A percentile compares a stretch with the other conserved stretches of the same genome.
These are phyloP conservation scores for Sebastes umbrosus DNA, from an alignment of 2,797 vertebrate species.

Conservation along the genomic window DNA sequence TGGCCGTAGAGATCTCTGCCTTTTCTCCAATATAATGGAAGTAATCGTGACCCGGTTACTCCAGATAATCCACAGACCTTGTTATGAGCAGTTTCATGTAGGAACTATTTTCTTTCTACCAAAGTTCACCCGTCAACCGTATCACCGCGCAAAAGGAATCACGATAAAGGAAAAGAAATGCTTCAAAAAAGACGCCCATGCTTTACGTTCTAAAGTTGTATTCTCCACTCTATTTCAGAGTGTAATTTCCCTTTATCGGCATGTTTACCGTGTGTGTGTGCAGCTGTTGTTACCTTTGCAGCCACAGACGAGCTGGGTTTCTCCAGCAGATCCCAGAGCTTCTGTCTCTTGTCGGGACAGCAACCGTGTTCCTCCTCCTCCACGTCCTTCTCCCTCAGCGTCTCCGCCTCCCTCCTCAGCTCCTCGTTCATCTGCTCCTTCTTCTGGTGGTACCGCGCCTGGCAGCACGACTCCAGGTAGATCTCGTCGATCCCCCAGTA, in stretches of 20 bases:
- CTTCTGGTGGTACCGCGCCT: slow-evolving; percentile 98
- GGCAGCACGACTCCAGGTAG: slow-evolving; percentile 98
- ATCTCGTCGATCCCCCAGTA: slow-evolving; percentile 99
- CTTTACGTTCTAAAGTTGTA: too few species aligned
- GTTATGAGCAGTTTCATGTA: too few species aligned
- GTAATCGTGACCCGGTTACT: too few species aligned
- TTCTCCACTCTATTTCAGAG: not conserved
- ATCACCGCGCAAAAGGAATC: too few species aligned
- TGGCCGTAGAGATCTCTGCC: too few species aligned
- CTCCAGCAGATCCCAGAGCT: slow-evolving; percentile 98
- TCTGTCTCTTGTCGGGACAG: slow-evolving; percentile 95
- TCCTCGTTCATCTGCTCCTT: slow-evolving; percentile 99
- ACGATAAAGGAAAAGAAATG: too few species aligned
- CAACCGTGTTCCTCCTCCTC: slow-evolving; percentile 91
- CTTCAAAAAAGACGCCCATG: too few species aligned
- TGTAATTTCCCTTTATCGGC: not conserved
- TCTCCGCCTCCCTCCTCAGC: slow-evolving; percentile 93
- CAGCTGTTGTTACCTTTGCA: slow-evolving; percentile 89
- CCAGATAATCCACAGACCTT: accelerated
- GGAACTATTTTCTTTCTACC: too few species aligned
- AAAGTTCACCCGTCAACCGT: accelerated
- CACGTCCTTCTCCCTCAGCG: slow-evolving; percentile 90
- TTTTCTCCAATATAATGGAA: too few species aligned
- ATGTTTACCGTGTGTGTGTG: not conserved
- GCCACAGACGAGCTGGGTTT: slow-evolving; percentile 97